A percentile compares a stretch with the other conserved stretches of the same genome.
These are phyloP conservation scores for Araneus ventricosus DNA, from an alignment of 1,140 invertebrate genomes.

Conservation along the genomic window DNA sequence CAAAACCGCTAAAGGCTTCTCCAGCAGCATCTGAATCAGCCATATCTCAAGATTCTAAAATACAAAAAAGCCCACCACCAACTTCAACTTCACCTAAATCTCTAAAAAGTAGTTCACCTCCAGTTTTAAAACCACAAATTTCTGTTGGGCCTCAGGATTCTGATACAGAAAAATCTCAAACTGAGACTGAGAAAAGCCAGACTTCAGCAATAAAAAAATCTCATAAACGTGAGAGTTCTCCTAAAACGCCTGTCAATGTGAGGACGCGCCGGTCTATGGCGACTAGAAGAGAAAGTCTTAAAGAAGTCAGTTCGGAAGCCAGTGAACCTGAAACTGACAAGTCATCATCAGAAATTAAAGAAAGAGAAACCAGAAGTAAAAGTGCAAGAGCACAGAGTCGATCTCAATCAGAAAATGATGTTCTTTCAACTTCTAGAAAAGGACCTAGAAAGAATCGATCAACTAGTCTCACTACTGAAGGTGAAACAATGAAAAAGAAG, in stretches of 20 bases:
- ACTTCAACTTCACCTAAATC: constrained; percentile 45
- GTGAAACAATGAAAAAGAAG: constrained; percentile 55
- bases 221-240: not conserved
- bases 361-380: constrained; percentile 69
- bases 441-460: constrained; percentile 66
- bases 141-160: constrained; percentile 23
- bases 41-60: constrained; percentile 1
- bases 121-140: constrained; percentile 72
- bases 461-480: constrained; percentile 65
- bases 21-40: not conserved
- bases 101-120: constrained; percentile 68
- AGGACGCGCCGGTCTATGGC: constrained; percentile 60
- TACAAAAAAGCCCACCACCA: not conserved
- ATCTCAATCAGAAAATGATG: constrained; percentile 75
- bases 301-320: constrained; percentile 65
- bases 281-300: constrained; percentile 61
- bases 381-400: constrained; percentile 69
- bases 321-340: constrained; percentile 71
- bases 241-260: not conserved
- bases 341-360: constrained; percentile 59
- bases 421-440: constrained; percentile 50
- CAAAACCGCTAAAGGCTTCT: constrained; percentile 20
- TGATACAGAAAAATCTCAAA: not conserved
- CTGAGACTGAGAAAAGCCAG: not conserved
- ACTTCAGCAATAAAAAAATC: not conserved